Percentiles rank a stretch among this genome's conserved stretches.
Conservation (phyloP, 2,888 invertebrate genomes). For the Glyphotaelius pellucidus region DNA sequence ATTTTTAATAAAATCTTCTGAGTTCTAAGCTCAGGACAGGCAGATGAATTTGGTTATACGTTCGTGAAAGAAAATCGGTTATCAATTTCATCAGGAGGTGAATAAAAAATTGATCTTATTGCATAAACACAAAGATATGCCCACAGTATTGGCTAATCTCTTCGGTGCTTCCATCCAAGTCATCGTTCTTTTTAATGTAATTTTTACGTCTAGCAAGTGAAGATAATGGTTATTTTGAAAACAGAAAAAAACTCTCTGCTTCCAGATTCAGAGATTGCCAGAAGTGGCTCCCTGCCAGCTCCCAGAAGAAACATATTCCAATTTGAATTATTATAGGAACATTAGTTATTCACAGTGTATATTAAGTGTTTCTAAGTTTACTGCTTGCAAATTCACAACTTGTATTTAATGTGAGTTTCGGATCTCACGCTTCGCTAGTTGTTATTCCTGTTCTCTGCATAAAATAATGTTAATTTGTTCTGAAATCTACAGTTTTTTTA, state of each 20-base stretch:
- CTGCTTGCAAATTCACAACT: constrained; percentile 31
- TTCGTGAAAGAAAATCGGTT: background rate
- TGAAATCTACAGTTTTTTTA: background rate
- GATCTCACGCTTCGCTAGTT: background rate
- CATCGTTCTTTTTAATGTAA: background rate
- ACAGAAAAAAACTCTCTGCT: background rate
- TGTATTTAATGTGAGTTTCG: background rate
- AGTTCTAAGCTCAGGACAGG: background rate
- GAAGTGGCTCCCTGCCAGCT: constrained; percentile 31
- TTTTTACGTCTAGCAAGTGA: background rate
- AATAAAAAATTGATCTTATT: background rate
- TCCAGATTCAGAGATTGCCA: background rate
- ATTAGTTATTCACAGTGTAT: constrained; percentile 10
- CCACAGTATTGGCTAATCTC: background rate
- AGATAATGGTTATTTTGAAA: constrained; percentile 26
- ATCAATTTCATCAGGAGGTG: background rate
- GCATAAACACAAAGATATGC: background rate
- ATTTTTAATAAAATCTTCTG: background rate
- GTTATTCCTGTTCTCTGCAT: background rate
- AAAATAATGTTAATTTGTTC: background rate
- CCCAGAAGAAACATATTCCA: constrained; percentile 23
- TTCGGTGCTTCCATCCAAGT: background rate
- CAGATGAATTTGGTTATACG: background rate
- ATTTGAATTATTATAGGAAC: constrained; percentile 21
- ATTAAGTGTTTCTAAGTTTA: constrained; percentile 20